Evolutionary conservation across 2,113 vertebrate species (phyloP).

Genomic region (Chrysochloris asiatica): DNA sequence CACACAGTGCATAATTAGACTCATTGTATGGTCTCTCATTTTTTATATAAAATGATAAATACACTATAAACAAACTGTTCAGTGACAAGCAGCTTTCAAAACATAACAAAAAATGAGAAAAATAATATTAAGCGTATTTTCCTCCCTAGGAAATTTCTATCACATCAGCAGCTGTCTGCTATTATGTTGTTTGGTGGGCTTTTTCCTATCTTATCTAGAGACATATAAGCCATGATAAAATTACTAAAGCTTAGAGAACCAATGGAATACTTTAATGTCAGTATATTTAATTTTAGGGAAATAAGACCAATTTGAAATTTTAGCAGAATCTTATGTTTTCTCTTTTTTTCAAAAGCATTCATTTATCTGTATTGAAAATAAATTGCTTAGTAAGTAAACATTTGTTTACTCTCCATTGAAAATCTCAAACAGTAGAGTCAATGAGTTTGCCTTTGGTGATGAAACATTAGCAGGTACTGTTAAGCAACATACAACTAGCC

Average conservation of each 20-base stretch:
- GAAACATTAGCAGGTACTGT: background rate
- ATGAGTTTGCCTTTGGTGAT: slow-evolving; percentile 23
- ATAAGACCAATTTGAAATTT: slow-evolving; percentile 53
- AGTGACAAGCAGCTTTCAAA: slow-evolving; percentile 57
- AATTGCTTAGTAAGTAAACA: slow-evolving; percentile 9
- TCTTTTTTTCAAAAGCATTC: slow-evolving; percentile 36
- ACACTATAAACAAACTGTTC: slow-evolving; percentile 45
- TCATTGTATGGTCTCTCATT: background rate
- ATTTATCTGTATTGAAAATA: background rate
- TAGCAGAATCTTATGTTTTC: slow-evolving; percentile 14
- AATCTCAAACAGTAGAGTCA: background rate
- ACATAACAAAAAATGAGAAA: slow-evolving; percentile 41
- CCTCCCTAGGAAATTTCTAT: slow-evolving; percentile 44
- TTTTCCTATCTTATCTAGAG: background rate
- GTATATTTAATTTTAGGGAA: slow-evolving; percentile 4
- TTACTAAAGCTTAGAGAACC: slow-evolving; percentile 28
- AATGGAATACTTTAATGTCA: background rate
- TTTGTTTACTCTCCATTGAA: slow-evolving; percentile 1
- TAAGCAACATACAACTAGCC: background rate
- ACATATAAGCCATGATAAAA: slow-evolving; percentile 26
- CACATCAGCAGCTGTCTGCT: slow-evolving; percentile 24
- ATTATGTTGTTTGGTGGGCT: background rate
- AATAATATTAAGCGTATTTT: slow-evolving; percentile 38
- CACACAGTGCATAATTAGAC: background rate
- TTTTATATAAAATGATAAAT: slow-evolving; percentile 42